Evolutionary conservation across 1,140 invertebrate species (phyloP).

Genomic region (Neocloeon triangulifer): DNA sequence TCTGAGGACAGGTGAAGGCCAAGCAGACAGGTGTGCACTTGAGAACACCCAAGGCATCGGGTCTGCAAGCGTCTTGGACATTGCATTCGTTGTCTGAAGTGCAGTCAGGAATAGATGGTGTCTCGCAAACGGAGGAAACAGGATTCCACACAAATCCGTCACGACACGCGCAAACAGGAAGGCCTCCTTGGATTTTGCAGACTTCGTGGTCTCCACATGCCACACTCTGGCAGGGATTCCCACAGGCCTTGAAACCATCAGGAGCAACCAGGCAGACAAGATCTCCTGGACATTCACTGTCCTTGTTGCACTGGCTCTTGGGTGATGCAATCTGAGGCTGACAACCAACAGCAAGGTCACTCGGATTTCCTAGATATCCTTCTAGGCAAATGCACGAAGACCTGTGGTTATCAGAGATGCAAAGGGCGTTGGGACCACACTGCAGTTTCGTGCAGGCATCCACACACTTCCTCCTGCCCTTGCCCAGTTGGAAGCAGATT

Average conservation of each 20-base stretch:
- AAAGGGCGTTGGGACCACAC: constrained; percentile 74
- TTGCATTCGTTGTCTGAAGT: constrained; percentile 44
- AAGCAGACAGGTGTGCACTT: constrained; percentile 57
- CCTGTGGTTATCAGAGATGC: constrained; percentile 55
- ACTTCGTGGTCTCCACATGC: constrained; percentile 60
- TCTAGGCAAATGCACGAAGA: constrained; percentile 66
- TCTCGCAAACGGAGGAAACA: constrained; percentile 51
- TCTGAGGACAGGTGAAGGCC: constrained; percentile 56
- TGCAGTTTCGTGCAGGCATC: constrained; percentile 68
- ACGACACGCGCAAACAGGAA: constrained; percentile 51
- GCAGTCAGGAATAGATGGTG: constrained; percentile 64
- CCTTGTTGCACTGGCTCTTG: constrained; percentile 34
- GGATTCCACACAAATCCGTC: constrained; percentile 62
- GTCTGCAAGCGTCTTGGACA: constrained; percentile 38
- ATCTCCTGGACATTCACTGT: constrained; percentile 41
- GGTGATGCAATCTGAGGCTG: constrained; percentile 20
- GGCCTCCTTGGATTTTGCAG: constrained; percentile 34
- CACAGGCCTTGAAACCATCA: constrained; percentile 23
- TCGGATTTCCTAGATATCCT: constrained; percentile 55
- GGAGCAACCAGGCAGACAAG: constrained; percentile 22
- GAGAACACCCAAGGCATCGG: constrained; percentile 60
- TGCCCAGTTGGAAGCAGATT: constrained; percentile 65
- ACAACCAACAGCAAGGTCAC: constrained; percentile 49
- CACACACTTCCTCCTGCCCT: constrained; percentile 53
- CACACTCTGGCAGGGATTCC: constrained; percentile 52